Percentiles rank a stretch among this genome's conserved stretches.
Evolutionary conservation across 2,888 invertebrate genomes (phyloP).

Genomic region (Oscheius sp.): DNA sequence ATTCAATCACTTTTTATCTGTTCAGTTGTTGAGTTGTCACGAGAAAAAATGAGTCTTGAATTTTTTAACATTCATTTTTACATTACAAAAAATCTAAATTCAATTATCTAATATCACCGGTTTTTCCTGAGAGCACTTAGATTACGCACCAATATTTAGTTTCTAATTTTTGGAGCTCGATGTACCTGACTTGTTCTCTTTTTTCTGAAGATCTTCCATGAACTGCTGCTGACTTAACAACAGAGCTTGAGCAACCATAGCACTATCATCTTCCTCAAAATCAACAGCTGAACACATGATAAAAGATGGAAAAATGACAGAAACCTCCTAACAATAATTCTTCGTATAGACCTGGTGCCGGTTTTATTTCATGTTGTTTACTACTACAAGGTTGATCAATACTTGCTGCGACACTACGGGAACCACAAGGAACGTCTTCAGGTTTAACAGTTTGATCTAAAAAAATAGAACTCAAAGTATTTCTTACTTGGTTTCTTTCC

Average conservation of each 20-base stretch:
- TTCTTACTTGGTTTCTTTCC: slow-evolving; percentile 1
- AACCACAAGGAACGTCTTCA: slow-evolving; percentile 18
- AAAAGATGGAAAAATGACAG: background rate
- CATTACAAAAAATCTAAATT: background rate
- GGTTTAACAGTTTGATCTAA: background rate
- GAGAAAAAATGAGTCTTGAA: background rate
- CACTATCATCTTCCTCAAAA: slow-evolving; percentile 44
- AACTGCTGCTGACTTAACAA: slow-evolving; percentile 61
- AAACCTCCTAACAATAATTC: slow-evolving; percentile 48
- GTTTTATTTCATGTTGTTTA: background rate
- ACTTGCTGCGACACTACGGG: slow-evolving; percentile 2
- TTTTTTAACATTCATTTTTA: background rate
- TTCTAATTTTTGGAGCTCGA: background rate
- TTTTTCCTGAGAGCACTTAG: slow-evolving; percentile 13
- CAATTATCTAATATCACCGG: slow-evolving; percentile 1
- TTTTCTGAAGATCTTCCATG: slow-evolving; percentile 26
- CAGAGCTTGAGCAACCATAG: slow-evolving; percentile 54
- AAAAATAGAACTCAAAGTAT: background rate
- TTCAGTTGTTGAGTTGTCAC: too few relatives aligned
- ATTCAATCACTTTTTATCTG: too few relatives aligned
- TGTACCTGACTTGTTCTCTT: background rate
- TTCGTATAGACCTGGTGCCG: slow-evolving; percentile 51
- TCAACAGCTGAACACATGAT: slow-evolving; percentile 27
- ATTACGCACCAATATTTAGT: slow-evolving; percentile 1
- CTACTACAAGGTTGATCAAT: slow-evolving; percentile 18